phyloP scores from a whole-genome alignment of 2,888 invertebrate species.

The Agrotis segetum region DNA sequence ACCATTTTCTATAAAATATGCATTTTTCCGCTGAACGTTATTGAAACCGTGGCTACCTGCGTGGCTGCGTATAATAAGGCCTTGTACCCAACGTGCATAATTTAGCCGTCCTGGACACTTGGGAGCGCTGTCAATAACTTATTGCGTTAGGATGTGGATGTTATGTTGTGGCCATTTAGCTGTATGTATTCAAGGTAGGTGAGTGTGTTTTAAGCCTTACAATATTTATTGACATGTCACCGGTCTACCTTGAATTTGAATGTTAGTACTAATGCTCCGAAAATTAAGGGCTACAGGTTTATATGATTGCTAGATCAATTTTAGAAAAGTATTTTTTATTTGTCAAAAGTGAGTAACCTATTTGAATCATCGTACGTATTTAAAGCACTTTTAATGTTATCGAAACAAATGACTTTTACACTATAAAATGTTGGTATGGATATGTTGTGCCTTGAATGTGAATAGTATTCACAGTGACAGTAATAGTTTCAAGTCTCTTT shows the following conservation, averaged over 20 bases:
- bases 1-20: constrained; percentile 59
- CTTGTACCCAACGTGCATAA: constrained; percentile 51
- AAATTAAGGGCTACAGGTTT: too few species aligned
- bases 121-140: constrained; percentile 55
- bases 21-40: constrained; percentile 57
- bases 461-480: too few species aligned
- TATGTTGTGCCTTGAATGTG: too few species aligned
- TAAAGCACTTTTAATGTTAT: too few species aligned
- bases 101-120: constrained; percentile 56
- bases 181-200: not conserved
- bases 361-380: too few species aligned
- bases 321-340: too few species aligned
- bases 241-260: not conserved
- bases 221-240: not conserved
- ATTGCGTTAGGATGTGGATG: constrained; percentile 35
- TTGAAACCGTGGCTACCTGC: constrained; percentile 56
- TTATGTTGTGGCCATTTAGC: constrained; percentile 26
- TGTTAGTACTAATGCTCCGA: too few species aligned
- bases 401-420: too few species aligned
- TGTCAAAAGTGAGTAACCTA: too few species aligned
- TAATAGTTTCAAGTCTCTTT: too few species aligned
- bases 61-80: constrained; percentile 51
- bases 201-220: not conserved
- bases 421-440: too few species aligned
- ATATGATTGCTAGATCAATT: too few species aligned